Base-by-base conservation (phyloP, 2,888 invertebrate species). In the Hydrotaea cyrtoneurina region DNA sequence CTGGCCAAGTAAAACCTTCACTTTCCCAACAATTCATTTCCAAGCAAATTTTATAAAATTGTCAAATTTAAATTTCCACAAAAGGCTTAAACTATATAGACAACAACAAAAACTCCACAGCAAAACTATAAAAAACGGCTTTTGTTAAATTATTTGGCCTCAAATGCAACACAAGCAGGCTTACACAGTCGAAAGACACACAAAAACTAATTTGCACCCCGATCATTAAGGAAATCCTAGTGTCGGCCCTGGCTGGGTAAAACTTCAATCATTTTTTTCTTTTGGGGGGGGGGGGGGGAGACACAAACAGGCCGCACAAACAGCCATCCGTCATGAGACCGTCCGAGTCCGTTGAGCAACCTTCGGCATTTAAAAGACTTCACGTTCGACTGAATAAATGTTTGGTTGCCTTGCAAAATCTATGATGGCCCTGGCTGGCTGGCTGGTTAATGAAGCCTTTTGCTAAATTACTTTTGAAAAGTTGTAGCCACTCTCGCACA, bases 391-490 rank as follows among this genome's bases (percentile, higher is more conserved):
- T 15, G 50, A 50, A 15, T 50, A 11, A 13, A 11, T 43, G 43
- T 43, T 13, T n/a, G n/a, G 43, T 8, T 43, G 43, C 13, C 13
- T 7, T 15, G n/a, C 13, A n/a, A 50, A 15, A 50, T 50, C 50
- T 50, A 50, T 50, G 39, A 39, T 39, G 39, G 5, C 31, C 31
- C 31, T 31, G 31, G 31, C 31, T 31, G 15, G n/a, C 13, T 15
- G 50, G 50, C 50, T 50, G 13, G 23, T 21, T 57, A 11, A 57
- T 57, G 59, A 62, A 62, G 31, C 59, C 59, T 62, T 62, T 62
- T 62, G 59, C n/a, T 31, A 62, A 62, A 62, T 62, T 62, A 62
- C 26, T 62, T 62, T 62, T 62, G 59, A 23, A 62, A 62, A 62
- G 59, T 62, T 62, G 21, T 57, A 57, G 55, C 11, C 55, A 11